phyloP scores from a whole-genome alignment of 2,888 invertebrate species.

The Sphaerophoria taeniata region DNA sequence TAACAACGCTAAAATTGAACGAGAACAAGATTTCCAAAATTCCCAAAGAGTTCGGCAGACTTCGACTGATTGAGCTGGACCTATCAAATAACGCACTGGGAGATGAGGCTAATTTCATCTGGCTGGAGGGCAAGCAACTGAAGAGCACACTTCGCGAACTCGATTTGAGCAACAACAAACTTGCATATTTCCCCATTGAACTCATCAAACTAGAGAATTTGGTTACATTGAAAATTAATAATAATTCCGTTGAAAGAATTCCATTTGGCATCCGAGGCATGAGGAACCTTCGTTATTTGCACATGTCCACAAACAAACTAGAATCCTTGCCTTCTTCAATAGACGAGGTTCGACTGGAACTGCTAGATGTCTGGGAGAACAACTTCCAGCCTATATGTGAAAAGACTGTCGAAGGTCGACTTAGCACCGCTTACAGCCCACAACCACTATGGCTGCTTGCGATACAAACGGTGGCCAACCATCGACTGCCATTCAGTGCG shows the following conservation, averaged over 20 bases:
- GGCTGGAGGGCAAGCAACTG: conserved; percentile 85
- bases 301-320: conserved; percentile 79
- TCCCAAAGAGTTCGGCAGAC: conserved; percentile 87
- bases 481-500: conserved; percentile 77
- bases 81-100: conserved; percentile 87
- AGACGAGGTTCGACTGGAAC: conserved; percentile 78
- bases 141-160: conserved; percentile 84
- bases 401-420: conserved; percentile 42
- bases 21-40: conserved; percentile 88
- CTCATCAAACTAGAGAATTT: conserved; percentile 86
- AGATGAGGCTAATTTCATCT: conserved; percentile 84
- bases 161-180: conserved; percentile 87
- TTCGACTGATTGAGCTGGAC: conserved; percentile 86
- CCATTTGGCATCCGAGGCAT: conserved; percentile 87
- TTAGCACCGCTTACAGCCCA: conserved; percentile 42
- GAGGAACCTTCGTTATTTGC: conserved; percentile 78
- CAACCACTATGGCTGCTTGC: conserved; percentile 79
- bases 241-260: conserved; percentile 85
- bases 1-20: conserved; percentile 87
- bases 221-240: conserved; percentile 86
- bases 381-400: conserved; percentile 76
- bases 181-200: conserved; percentile 85
- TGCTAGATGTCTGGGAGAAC: conserved; percentile 81
- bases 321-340: conserved; percentile 80
- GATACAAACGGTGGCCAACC: conserved; percentile 77